Percentiles rank a stretch among this genome's conserved stretches.
phyloP scores from a whole-genome alignment of 2,888 invertebrate species.

The Nyleta sp. region DNA sequence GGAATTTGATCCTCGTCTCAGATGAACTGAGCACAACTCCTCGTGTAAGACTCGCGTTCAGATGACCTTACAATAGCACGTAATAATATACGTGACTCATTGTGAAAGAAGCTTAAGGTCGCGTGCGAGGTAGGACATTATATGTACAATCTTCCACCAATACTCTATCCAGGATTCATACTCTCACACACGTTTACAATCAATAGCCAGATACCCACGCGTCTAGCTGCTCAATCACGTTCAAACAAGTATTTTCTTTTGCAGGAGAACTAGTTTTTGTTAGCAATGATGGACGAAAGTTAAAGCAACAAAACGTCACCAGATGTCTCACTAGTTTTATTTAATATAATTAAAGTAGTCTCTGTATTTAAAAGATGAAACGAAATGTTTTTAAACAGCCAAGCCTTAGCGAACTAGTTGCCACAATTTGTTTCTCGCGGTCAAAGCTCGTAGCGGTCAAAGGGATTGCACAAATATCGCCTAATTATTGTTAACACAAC shows the following conservation, averaged over 20 bases:
- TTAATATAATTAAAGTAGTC: conserved; percentile 15
- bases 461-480: too few relatives aligned
- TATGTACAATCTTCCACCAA: conserved; percentile 32
- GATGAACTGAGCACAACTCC: conserved; percentile 11
- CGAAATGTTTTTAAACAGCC: neutral
- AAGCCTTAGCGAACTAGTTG: too few relatives aligned
- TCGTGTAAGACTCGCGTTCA: conserved; percentile 14
- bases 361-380: neutral
- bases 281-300: neutral
- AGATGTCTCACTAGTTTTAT: conserved; percentile 22
- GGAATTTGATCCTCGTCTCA: neutral
- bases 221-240: conserved; percentile 29
- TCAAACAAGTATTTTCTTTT: conserved; percentile 40
- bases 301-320: conserved; percentile 23
- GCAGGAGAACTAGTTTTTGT: conserved; percentile 42
- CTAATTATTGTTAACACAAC: too few relatives aligned
- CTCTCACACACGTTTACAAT: conserved; percentile 33
- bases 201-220: conserved; percentile 41
- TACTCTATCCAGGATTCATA: conserved; percentile 10
- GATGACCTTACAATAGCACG: conserved; percentile 39
- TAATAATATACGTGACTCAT: conserved; percentile 58
- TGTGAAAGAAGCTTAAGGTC: conserved; percentile 65
- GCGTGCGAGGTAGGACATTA: conserved; percentile 59
- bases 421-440: too few relatives aligned
- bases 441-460: too few relatives aligned